Base-by-base conservation (phyloP, 92 coral and sea anemone genomes). In the Epizoanthus ramosus region DNA sequence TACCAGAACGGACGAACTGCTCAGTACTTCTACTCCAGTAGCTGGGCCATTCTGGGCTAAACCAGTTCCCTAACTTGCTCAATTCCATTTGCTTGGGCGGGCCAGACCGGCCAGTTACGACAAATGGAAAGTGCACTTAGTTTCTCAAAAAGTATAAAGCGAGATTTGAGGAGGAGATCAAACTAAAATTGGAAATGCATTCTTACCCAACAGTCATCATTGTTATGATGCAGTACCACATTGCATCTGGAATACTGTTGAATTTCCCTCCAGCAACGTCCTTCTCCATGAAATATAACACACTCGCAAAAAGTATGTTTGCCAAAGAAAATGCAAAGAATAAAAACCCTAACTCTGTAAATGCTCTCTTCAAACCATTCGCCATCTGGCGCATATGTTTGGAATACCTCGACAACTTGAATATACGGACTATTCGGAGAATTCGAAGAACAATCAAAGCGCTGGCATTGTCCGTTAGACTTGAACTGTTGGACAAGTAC, bases 131-230 rank as follows among this genome's bases (percentile, higher is more conserved):
- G n/a, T n/a, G n/a, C n/a, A n/a, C n/a, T n/a, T 37, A 37, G 31
- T 28, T 28, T 28, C 31, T 28, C 31, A 28, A 28, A 28, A 28
- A 2, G 31, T 0, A 28, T 28, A 28, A 28, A 28, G 2, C 31
- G 43, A 37, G 43, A 6, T 6, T 37, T 6, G 43, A 37, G 43
- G 6, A 3, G 43, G 43, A 37, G 6, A 37, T 37, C 5, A 37
- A 37, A 37, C 0, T 37, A 37, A 37, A 37, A 37, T 0, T 37
- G 5, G 43, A 37, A 37, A 10, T 50, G 2, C 10, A 3, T 33
- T 87, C 98, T 81, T 91, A 95, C 98, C 98, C 98, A 24, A 95
- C 94, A 5, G 98, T 95, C 98, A 95, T 95, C 98, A 95, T 95
- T 0, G 98, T 95, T 45, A 95, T 92, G 13, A 93, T 88, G 5